Base-by-base conservation (phyloP, 1,140 invertebrate species). In the Carcinoscorpius rotundicauda region DNA sequence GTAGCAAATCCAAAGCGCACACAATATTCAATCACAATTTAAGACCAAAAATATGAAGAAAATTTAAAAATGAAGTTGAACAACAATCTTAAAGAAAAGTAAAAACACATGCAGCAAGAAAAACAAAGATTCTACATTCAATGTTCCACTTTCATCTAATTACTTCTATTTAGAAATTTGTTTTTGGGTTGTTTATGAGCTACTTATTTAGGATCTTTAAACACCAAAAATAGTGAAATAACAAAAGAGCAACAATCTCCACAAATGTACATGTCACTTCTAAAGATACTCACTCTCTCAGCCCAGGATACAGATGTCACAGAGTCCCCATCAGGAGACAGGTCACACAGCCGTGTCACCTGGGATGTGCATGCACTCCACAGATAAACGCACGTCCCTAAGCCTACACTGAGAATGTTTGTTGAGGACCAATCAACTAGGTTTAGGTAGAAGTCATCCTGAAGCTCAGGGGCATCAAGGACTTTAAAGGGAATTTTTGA, bases 221-320 rank as follows among this genome's bases (percentile, higher is more conserved):
- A 29, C 29, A 29, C 29, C 29, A 29, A 29, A 29, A 29, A 29
- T 29, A 29, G 29, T 29, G 29, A 29, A 29, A 29, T 29, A 29
- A 29, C 29, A 29, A 29, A 29, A 29, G 29, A 29, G 29, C 29
- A 29, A 29, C 29, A 29, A 29, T 29, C 29, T 29, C 55, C n/a
- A 9, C 55, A 9, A 11, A 56, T 3, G n/a, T 64, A 49, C 55
- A 59, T 29, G 29, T 29, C 29, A 29, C 29, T 29, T 59, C 61
- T n/a, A 6, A 64, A 60, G 29, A 4, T 50, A 74, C 76, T 75
- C 74, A 84, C 83, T 66, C 93, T 82, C 76, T 99, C 97, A 74
- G 95, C 94, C 97, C 97, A 99, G 9, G 97, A 92, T 8, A 99
- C 97, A 2, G 96, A 98, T 0, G 97, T 99, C 3, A 99, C 95